Conservation (phyloP, 2,113 vertebrate genomes). For the Hippocampus mohnikei region DNA sequence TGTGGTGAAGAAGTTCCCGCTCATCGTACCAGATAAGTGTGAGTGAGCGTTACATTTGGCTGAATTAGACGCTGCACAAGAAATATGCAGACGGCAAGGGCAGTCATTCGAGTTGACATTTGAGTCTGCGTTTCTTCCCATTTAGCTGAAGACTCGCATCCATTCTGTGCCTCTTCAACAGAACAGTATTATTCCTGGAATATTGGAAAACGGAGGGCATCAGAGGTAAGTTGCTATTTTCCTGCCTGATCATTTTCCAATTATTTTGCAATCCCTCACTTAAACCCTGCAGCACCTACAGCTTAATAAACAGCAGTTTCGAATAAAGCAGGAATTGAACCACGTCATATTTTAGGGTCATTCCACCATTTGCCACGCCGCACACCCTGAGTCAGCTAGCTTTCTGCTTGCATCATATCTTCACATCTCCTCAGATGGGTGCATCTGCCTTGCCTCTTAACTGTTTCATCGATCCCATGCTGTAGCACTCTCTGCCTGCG, state of each 20-base stretch:
- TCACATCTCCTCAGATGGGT: constrained; percentile 37
- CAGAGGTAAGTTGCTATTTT: constrained; percentile 77
- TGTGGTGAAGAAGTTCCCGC: constrained; percentile 90
- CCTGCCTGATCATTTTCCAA: neutral
- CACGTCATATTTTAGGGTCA: constrained; percentile 10
- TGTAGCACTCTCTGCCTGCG: constrained; percentile 11
- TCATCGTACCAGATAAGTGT: constrained; percentile 91
- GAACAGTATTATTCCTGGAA: constrained; percentile 97
- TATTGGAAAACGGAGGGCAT: constrained; percentile 93
- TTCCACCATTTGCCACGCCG: neutral
- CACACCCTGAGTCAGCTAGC: constrained; percentile 30
- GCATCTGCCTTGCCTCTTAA: constrained; percentile 16
- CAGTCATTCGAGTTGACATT: neutral
- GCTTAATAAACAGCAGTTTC: neutral
- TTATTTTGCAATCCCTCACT: neutral
- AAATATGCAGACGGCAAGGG: neutral
- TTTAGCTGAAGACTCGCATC: constrained; percentile 83
- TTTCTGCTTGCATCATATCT: constrained; percentile 50
- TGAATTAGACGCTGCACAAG: neutral
- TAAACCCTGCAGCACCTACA: neutral
- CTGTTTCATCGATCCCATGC: constrained; percentile 31
- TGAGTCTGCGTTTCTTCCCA: constrained; percentile 10
- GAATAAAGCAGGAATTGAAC: constrained; percentile 8
- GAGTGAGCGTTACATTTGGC: constrained; percentile 52
- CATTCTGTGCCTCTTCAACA: constrained; percentile 86